A percentile compares a stretch with the other conserved stretches of the same genome.
phyloP scores from a whole-genome alignment of 2,113 vertebrate genomes.

The Oxygymnocypris stewartii region DNA sequence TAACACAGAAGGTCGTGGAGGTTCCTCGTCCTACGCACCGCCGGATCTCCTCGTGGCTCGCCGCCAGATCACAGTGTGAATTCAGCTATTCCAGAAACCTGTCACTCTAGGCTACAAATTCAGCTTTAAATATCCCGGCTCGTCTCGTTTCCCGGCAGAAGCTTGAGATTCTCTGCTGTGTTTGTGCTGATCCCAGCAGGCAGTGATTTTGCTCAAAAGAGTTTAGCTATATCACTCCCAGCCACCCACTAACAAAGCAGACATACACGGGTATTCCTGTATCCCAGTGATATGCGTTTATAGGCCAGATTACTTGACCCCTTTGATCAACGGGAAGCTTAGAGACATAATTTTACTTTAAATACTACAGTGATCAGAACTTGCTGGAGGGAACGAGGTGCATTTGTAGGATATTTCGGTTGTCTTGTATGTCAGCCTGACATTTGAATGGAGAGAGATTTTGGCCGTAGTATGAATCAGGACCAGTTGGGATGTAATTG shows the following conservation, averaged over 20 bases:
- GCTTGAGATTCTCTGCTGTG: neutral
- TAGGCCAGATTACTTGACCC: neutral
- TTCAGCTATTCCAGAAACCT: neutral
- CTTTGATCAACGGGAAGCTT: neutral
- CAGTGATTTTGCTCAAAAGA: neutral
- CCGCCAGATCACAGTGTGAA: neutral
- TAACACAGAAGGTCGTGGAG: neutral
- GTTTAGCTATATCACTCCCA: neutral
- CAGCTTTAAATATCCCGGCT: constrained; percentile 26
- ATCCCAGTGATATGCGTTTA: neutral
- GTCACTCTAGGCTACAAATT: constrained; percentile 28
- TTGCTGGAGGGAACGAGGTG: neutral
- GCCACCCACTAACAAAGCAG: neutral
- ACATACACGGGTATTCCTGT: neutral
- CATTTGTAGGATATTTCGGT: neutral
- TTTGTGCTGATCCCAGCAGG: constrained; percentile 26
- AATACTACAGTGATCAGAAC: neutral
- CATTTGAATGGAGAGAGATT: neutral
- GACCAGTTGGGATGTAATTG: neutral
- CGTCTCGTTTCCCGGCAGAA: neutral
- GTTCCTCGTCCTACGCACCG: neutral
- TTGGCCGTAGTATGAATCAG: neutral
- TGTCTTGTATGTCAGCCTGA: neutral
- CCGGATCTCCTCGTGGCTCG: neutral
- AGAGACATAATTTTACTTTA: neutral